Evolutionary conservation across 2,797 vertebrate genomes (phyloP), one percentile per base, ranked within the genome.

Genomic region (Pachyuromys duprasi): DNA sequence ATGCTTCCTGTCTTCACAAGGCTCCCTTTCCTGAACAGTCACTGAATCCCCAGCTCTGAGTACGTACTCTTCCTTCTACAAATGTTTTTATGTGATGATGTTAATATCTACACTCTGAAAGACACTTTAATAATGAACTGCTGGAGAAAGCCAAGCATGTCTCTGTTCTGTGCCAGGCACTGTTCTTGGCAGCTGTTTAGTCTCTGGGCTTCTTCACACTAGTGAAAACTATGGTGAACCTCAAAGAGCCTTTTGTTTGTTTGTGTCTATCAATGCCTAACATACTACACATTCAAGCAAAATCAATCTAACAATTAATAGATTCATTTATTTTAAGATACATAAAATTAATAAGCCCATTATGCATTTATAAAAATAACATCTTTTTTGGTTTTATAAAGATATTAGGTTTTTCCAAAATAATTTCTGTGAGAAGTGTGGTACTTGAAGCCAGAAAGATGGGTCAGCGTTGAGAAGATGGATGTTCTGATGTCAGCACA

Each of bases 291-390:
- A 31, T 88, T 76, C 75, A 90, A 94, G 45, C 39, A 79, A 57
- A 95, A 67, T 78, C 74, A 72, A 31, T 31, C 42, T 70, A 84
- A 57, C 22, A 92, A 67, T 39, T 57, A 86, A 65, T 60, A 80
- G 18, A 90, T 57, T 65, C 9, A 93, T 90, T 39, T 57, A 89
- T 90, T 55, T 94, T 88, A 8, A 83, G 86, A 90, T 63, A 42
- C 87, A n/a, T 90, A 76, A 57, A 92, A 63, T 49, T 1, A 55
- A 57, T 69, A 93, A 83, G 13, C 12, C 24, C 26, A 84, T 55
- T 90, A 14, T 3, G 28, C 55, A 26, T 65, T 72, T 83, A 75
- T 3, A 69, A 74, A 74, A 53, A 49, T 45, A 78, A 76, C 1
- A 62, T 60, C n/a, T n/a, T 83, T 74, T 78, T 74, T 57, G 67